Evolutionary conservation across 2,888 invertebrate species (phyloP).

Genomic region (Andrena minutula): DNA sequence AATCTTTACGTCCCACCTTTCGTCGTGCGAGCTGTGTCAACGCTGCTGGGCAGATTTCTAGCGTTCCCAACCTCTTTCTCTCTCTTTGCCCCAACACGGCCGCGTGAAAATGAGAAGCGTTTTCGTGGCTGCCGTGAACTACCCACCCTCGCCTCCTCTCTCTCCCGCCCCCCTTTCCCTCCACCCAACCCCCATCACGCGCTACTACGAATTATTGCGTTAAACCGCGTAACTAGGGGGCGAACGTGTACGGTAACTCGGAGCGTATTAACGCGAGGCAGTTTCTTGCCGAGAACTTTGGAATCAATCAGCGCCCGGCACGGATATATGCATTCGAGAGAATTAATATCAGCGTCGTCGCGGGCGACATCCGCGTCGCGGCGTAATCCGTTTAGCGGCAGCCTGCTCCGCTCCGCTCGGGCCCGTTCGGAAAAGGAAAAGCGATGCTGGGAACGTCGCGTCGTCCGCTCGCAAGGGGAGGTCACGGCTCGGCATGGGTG

Average conservation of each 20-base stretch:
- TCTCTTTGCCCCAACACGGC: conserved; percentile 13
- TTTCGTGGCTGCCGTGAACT: conserved; percentile 61
- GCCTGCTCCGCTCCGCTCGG: conserved; percentile 58
- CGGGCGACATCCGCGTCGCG: conserved; percentile 77
- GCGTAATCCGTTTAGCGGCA: conserved; percentile 80
- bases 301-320: conserved; percentile 82
- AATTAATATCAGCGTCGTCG: conserved; percentile 83
- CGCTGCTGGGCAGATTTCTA: conserved; percentile 64
- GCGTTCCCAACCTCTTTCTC: conserved; percentile 41
- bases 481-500: too few relatives aligned
- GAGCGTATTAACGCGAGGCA: conserved; percentile 69
- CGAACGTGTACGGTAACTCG: conserved; percentile 72
- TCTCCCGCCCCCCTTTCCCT: not conserved
- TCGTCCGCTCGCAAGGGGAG: too few relatives aligned
- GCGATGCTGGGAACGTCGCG: conserved; percentile 2
- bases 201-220: conserved; percentile 70
- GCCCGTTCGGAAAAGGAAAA: conserved; percentile 49
- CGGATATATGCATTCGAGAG: conserved; percentile 80
- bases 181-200: conserved; percentile 30
- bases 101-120: conserved; percentile 69
- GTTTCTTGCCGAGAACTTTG: conserved; percentile 81
- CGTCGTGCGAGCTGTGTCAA: conserved; percentile 57
- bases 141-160: conserved; percentile 2
- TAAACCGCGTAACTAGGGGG: conserved; percentile 73
- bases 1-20: conserved; percentile 70